Percentiles rank a stretch among this genome's conserved stretches.
These are phyloP conservation scores for Drosophila ambigua DNA, from an alignment of 1,140 invertebrate species.

Conservation along the genomic window DNA sequence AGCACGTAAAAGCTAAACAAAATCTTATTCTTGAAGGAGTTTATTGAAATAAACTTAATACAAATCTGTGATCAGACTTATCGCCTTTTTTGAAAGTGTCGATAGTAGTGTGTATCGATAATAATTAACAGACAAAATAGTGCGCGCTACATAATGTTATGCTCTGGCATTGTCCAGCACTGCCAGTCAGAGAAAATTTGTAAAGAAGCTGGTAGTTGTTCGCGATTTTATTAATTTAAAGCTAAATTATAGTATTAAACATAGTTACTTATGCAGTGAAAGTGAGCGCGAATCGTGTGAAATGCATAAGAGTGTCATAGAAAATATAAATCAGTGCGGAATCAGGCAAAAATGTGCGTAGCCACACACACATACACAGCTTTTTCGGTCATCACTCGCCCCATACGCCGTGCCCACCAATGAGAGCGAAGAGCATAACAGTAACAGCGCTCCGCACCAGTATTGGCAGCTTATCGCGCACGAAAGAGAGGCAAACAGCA, in stretches of 20 bases:
- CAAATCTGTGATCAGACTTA: too few relatives aligned
- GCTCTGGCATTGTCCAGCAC: slow-evolving; percentile 9
- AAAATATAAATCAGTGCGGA: slow-evolving; percentile 58
- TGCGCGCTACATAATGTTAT: too few relatives aligned
- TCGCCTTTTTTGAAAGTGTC: too few relatives aligned
- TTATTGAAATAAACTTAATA: too few relatives aligned
- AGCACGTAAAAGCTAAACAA: too few relatives aligned
- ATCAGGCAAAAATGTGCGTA: slow-evolving; percentile 45
- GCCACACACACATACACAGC: slow-evolving; percentile 52
- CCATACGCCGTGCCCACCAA: slow-evolving; percentile 49
- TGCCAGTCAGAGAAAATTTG: slow-evolving; percentile 45
- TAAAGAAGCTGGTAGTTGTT: slow-evolving; percentile 49
- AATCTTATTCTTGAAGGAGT: too few relatives aligned
- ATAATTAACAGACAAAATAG: too few relatives aligned
- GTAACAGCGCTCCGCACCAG: slow-evolving; percentile 64
- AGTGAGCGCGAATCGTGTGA: slow-evolving; percentile 40
- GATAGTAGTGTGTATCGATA: too few relatives aligned
- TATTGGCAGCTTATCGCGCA: slow-evolving; percentile 43
- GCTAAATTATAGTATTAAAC: slow-evolving; percentile 52
- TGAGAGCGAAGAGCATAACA: slow-evolving; percentile 73
- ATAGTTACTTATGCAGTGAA: slow-evolving; percentile 33
- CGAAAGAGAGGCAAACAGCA: slow-evolving; percentile 69
- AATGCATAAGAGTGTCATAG: slow-evolving; percentile 67
- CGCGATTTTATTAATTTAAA: slow-evolving; percentile 53
- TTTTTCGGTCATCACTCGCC: slow-evolving; percentile 65